Percentiles rank a stretch among this genome's conserved stretches.
phyloP scores from a whole-genome alignment of 2,113 vertebrate genomes.

The Microcebus lehilahytsara region DNA sequence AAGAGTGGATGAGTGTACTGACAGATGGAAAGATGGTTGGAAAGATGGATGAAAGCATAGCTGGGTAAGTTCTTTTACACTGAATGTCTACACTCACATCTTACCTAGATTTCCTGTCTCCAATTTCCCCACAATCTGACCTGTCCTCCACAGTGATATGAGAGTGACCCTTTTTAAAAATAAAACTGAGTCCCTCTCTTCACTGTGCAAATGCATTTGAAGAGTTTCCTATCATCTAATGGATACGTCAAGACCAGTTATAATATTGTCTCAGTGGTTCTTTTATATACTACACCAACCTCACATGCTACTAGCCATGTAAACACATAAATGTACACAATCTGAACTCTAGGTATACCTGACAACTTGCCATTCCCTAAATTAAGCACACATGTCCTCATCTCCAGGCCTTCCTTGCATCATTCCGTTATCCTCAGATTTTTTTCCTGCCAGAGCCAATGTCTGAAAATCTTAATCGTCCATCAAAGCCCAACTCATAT shows the following conservation, averaged over 20 bases:
- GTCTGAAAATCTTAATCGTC: background rate
- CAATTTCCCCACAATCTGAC: background rate
- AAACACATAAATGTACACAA: background rate
- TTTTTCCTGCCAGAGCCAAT: background rate
- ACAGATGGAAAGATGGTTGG: background rate
- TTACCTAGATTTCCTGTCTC: background rate
- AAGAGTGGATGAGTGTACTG: background rate
- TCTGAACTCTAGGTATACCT: background rate
- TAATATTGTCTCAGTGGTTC: background rate
- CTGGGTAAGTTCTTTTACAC: background rate
- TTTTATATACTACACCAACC: background rate
- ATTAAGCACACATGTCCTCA: background rate
- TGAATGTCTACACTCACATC: background rate
- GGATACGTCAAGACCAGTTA: background rate
- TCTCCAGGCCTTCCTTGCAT: background rate
- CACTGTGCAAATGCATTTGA: background rate
- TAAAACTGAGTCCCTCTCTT: background rate
- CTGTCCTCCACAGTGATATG: background rate
- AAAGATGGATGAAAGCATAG: background rate
- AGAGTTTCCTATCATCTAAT: background rate
- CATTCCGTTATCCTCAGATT: background rate
- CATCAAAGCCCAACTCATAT: conserved; percentile 19
- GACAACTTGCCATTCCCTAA: background rate
- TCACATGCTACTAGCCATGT: background rate
- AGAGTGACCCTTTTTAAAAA: background rate